Percentiles rank a stretch among this genome's conserved stretches.
phyloP scores from a whole-genome alignment of 2,113 vertebrate species.

The Pseudorhombus dupliciocellatus region DNA sequence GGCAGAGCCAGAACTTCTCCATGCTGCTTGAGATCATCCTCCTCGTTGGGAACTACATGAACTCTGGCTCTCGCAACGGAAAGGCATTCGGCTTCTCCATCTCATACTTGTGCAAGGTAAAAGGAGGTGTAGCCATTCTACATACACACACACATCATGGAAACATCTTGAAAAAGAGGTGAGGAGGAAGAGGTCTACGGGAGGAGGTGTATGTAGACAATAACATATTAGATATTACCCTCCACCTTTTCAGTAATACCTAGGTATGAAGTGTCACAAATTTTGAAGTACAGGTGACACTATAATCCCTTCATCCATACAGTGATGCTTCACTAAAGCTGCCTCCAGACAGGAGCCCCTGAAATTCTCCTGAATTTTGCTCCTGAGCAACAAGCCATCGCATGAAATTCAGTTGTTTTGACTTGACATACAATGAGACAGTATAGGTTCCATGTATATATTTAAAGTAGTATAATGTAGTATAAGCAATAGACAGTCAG shows the following conservation, averaged over 20 bases:
- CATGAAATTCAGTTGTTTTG: no score
- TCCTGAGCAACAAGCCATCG: no score
- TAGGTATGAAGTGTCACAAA: neutral
- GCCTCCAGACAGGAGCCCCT: no score
- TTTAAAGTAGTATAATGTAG: no score
- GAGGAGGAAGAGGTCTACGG: neutral
- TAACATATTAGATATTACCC: neutral
- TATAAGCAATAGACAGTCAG: neutral
- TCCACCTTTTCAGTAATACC: neutral
- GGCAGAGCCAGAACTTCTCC: slow-evolving; percentile 84
- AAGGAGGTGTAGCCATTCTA: slow-evolving; percentile 5
- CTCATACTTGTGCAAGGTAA: slow-evolving; percentile 88
- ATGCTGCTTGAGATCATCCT: slow-evolving; percentile 86
- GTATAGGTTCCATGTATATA: no score
- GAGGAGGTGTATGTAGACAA: neutral
- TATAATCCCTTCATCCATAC: neutral
- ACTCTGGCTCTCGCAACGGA: slow-evolving; percentile 90
- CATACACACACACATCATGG: neutral
- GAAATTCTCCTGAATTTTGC: no score
- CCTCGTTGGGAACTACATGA: slow-evolving; percentile 92
- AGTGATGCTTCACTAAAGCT: no score
- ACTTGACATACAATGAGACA: no score
- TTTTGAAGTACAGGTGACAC: neutral
- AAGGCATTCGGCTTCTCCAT: slow-evolving; percentile 89
- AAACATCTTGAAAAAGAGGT: no score